A percentile compares a stretch with the other conserved stretches of the same genome.
Conservation (phyloP, 2,888 invertebrate species). For the Petrophora chlorosata region DNA sequence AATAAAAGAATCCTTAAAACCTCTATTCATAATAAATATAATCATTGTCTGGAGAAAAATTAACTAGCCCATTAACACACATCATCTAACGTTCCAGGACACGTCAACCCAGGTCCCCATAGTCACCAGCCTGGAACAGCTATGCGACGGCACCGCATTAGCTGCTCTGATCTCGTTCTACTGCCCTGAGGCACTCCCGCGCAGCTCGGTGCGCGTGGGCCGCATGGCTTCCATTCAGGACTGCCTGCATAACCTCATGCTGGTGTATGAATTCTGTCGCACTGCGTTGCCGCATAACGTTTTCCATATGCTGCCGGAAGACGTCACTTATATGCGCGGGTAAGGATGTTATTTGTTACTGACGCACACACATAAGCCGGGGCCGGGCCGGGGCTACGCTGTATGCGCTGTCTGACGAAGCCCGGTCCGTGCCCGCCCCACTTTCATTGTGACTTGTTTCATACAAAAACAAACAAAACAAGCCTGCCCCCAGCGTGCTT, state of each 20-base stretch:
- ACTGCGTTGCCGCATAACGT: conserved; percentile 93
- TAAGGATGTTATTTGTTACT: conserved; percentile 56
- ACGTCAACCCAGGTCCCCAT: conserved; percentile 85
- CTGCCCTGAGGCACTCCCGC: conserved; percentile 84
- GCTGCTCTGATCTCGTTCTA: conserved; percentile 95
- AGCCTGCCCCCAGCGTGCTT: too few relatives aligned
- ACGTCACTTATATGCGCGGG: conserved; percentile 96
- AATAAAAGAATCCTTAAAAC: too few relatives aligned
- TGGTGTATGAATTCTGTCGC: conserved; percentile 94
- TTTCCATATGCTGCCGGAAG: conserved; percentile 97
- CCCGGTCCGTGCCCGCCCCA: too few relatives aligned
- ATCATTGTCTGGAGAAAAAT: too few relatives aligned
- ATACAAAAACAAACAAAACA: too few relatives aligned
- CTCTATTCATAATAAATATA: too few relatives aligned
- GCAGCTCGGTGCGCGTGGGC: conserved; percentile 80
- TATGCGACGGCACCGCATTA: conserved; percentile 95
- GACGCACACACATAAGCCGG: too few relatives aligned
- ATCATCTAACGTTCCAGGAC: conserved; percentile 75
- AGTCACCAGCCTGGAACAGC: conserved; percentile 91
- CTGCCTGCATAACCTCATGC: conserved; percentile 94
- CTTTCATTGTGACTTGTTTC: too few relatives aligned
- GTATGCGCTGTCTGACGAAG: too few relatives aligned
- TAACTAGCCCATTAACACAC: not conserved
- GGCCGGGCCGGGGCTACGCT: too few relatives aligned
- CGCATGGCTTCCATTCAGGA: conserved; percentile 92